These are phyloP conservation scores for Nyctereutes procyonoides DNA, from an alignment of 2,113 vertebrate species.

Conservation along the genomic window DNA sequence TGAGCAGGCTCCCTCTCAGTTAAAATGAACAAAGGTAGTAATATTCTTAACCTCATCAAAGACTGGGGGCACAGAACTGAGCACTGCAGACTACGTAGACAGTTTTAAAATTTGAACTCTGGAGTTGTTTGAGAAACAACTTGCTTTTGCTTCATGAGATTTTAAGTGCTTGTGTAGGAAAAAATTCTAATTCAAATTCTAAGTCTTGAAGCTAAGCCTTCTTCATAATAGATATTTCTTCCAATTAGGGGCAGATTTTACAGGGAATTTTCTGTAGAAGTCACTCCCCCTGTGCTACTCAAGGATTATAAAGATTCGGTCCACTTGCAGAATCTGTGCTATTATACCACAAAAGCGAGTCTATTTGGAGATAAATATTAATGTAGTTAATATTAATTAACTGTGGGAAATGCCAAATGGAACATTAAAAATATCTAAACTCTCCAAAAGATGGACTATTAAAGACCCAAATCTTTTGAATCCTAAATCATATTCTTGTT, in stretches of 20 bases:
- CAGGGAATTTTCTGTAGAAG: conserved; percentile 30
- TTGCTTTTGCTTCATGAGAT: conserved; percentile 47
- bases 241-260: conserved; percentile 39
- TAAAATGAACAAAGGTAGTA: conserved; percentile 58
- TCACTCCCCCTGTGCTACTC: neutral
- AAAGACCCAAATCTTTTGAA: neutral
- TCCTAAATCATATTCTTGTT: neutral
- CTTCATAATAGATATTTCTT: conserved; percentile 48
- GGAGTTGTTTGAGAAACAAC: conserved; percentile 65
- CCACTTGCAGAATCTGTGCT: neutral
- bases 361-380: conserved; percentile 27
- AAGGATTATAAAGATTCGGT: conserved; percentile 35
- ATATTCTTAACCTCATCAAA: conserved; percentile 48
- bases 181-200: conserved; percentile 17
- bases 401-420: neutral
- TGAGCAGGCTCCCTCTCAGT: conserved; percentile 33
- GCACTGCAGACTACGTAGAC: conserved; percentile 53
- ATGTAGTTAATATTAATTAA: neutral
- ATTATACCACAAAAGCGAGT: neutral
- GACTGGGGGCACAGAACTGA: conserved; percentile 53
- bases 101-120: conserved; percentile 62
- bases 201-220: conserved; percentile 18
- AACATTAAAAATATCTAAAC: conserved; percentile 4
- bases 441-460: neutral
- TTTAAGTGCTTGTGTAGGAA: conserved; percentile 44